A percentile compares a stretch with the other conserved stretches of the same genome.
These are phyloP conservation scores for Chaunax sp. DNA, from an alignment of 2,797 vertebrate species.

Conservation along the genomic window DNA sequence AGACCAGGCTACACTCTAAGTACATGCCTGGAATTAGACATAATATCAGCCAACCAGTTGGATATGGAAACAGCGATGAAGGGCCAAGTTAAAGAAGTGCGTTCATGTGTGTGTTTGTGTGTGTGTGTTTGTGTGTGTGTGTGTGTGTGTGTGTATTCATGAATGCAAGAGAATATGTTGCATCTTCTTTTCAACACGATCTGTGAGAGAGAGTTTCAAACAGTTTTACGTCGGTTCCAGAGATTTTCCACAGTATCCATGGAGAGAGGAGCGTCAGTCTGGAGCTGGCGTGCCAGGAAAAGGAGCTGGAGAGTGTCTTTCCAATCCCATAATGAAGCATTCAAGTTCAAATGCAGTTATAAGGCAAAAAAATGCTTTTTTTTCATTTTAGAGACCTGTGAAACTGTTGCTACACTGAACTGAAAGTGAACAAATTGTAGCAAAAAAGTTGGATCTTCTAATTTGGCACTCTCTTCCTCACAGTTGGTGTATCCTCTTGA, in stretches of 20 bases:
- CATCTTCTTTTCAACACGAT: background rate
- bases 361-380: background rate
- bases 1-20: slow-evolving; percentile 78
- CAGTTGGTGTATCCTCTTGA: no score
- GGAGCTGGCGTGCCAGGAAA: slow-evolving; percentile 15
- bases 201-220: background rate
- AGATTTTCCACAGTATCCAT: slow-evolving; percentile 3
- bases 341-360: background rate
- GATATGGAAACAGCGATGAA: slow-evolving; percentile 66
- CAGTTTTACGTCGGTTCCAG: slow-evolving; percentile 6
- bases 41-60: slow-evolving; percentile 70
- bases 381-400: slow-evolving; percentile 7
- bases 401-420: background rate
- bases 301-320: slow-evolving; percentile 10
- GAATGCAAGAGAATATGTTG: background rate
- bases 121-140: slow-evolving; percentile 41
- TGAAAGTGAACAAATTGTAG: background rate
- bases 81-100: slow-evolving; percentile 52
- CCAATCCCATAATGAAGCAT: background rate
- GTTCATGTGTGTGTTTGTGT: slow-evolving; percentile 32
- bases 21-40: slow-evolving; percentile 81
- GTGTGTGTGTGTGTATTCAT: slow-evolving; percentile 7
- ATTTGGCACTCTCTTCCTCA: no score
- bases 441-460: no score
- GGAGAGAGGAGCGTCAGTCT: slow-evolving; percentile 13